These are phyloP conservation scores for Lasioglossum malachurum DNA, from an alignment of 2,888 invertebrate species.

Conservation along the genomic window DNA sequence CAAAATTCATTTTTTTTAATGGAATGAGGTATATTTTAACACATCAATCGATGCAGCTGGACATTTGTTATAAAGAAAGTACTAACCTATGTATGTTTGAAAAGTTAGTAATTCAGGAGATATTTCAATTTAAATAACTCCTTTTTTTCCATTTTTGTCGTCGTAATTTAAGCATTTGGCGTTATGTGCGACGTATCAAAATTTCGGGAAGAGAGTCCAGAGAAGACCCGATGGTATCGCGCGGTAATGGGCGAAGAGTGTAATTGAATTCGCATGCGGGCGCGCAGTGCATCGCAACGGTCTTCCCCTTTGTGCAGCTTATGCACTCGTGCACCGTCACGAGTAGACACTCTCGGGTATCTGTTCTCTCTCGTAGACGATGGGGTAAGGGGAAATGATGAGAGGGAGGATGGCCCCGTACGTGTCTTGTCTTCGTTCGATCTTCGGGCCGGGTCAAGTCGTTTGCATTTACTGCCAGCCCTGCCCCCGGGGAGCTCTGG, in stretches of 20 bases:
- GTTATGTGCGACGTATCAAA: background rate
- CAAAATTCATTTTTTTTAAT: no score
- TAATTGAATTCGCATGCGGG: slow-evolving; percentile 64
- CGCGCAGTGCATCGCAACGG: background rate
- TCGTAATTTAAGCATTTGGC: no score
- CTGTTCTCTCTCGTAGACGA: background rate
- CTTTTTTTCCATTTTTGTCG: no score
- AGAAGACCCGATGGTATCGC: slow-evolving; percentile 37
- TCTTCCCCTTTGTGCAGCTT: slow-evolving; percentile 52
- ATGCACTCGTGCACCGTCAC: slow-evolving; percentile 40
- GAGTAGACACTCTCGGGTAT: slow-evolving; percentile 12
- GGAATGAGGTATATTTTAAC: no score
- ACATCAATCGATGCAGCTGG: no score
- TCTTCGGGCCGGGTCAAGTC: slow-evolving; percentile 63
- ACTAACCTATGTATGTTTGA: no score
- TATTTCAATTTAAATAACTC: no score
- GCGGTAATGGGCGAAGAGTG: slow-evolving; percentile 38
- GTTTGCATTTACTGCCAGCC: slow-evolving; percentile 59
- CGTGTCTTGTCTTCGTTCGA: slow-evolving; percentile 64
- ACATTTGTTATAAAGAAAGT: no score
- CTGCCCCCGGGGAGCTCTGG: background rate
- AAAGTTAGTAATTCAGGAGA: no score
- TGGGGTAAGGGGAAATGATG: background rate
- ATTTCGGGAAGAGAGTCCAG: background rate
- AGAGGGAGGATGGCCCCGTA: slow-evolving; percentile 21